These are phyloP conservation scores for Chionis minor DNA, from an alignment of 2,113 vertebrate species.

Conservation along the genomic window DNA sequence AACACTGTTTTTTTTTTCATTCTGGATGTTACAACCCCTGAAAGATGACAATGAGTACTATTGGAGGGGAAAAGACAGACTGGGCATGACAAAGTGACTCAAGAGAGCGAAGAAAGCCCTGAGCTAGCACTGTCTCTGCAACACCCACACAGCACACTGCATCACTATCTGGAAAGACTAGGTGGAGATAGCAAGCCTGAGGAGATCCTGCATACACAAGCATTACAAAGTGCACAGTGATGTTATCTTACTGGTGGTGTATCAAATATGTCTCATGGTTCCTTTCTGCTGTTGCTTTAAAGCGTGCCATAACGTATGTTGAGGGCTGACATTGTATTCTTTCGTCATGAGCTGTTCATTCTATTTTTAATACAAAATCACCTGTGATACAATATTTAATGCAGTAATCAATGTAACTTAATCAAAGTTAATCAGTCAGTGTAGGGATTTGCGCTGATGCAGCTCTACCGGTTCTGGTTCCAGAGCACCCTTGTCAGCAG, in stretches of 20 bases:
- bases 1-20: not conserved
- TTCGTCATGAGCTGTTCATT: not conserved
- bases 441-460: not conserved
- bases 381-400: not conserved
- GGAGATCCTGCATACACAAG: not conserved
- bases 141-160: not conserved
- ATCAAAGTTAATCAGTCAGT: not conserved
- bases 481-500: not conserved
- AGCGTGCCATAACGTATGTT: fast-evolving
- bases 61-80: not conserved
- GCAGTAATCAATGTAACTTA: not conserved
- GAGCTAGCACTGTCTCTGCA: not conserved
- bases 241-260: not conserved
- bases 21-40: not conserved
- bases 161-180: not conserved
- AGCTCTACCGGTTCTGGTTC: not conserved
- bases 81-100: not conserved
- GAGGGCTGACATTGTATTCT: not conserved
- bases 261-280: not conserved
- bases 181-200: not conserved
- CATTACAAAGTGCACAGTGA: not conserved
- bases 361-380: not conserved
- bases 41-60: not conserved
- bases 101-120: not conserved
- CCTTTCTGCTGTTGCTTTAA: not conserved